Base-by-base conservation (phyloP, 1,140 invertebrate species). In the Manduca sexta region DNA sequence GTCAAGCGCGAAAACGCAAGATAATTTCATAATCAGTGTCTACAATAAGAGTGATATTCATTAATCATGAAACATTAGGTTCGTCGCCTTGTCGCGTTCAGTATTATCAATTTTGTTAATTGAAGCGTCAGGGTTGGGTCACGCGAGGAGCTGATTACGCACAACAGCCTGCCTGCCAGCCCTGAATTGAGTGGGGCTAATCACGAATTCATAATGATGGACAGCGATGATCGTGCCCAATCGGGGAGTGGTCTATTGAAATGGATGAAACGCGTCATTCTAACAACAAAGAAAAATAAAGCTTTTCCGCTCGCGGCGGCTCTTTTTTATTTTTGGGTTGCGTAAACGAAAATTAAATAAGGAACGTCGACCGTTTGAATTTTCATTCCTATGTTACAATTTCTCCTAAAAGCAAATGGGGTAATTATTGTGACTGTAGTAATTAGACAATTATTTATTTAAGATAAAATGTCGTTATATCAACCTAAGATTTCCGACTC, bases 91-190 rank as follows among this genome's bases (percentile, higher is more conserved):
- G 58, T 61, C 54, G 54, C 43, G 33, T 44, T 57, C 37, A 52
- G 45, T 47, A 62, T 71, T 71, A 64, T 74, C 65, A 64, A 72
- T 74, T 74, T 69, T 65, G 64, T 75, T 78, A 75, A 78, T 78
- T 75, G 70, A 69, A 71, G 57, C 57, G 53, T 60, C 59, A 56
- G 55, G 46, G 40, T 26, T 29, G 31, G 60, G 63, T 59, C 69
- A 74, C 66, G 70, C 71, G 60, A 72, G 52, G 52, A 50, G 18
- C 51, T 66, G 60, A 74, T 77, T 73, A 72, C 43, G 43, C 26
- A 30, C 13, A 43, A 53, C 50, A 41, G 45, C 26, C 49, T 63
- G 64, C 61, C 62, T 58, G 35, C 14, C 48, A 42, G 52, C 49
- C 37, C 30, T 13, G 31, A 66, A 64, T 69, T 63, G 56, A 73